phyloP scores from a whole-genome alignment of 1,140 invertebrate species.

The Sipha flava region DNA sequence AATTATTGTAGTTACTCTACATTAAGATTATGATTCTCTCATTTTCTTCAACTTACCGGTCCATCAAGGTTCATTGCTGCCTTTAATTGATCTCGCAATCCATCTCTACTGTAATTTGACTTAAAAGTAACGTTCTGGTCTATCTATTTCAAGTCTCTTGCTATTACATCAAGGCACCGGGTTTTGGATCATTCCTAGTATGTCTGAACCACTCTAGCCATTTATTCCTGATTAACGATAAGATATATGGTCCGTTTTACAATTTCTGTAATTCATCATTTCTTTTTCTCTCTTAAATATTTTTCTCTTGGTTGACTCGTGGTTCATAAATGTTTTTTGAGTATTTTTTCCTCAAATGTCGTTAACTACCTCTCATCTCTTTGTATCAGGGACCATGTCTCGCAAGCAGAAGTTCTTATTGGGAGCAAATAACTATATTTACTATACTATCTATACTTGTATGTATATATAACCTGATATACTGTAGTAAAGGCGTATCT shows the following conservation, averaged over 20 bases:
- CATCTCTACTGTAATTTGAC: neutral
- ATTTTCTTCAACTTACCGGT: neutral
- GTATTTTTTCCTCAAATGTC: neutral
- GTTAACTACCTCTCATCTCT: neutral
- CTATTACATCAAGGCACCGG: neutral
- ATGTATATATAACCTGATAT: too few species aligned
- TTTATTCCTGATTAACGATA: neutral
- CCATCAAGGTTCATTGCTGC: neutral
- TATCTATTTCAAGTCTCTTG: neutral
- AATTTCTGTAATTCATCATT: too few species aligned
- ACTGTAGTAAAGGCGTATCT: neutral
- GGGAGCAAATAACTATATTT: neutral
- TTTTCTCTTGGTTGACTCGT: neutral
- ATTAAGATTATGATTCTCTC: too few species aligned
- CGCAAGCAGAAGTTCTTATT: neutral
- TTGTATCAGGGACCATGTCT: neutral
- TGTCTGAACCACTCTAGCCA: neutral
- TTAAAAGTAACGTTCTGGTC: neutral
- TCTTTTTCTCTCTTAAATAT: neutral
- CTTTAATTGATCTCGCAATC: neutral
- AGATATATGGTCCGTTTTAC: neutral
- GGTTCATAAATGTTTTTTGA: neutral
- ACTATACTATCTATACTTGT: too few species aligned
- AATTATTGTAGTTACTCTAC: too few species aligned
- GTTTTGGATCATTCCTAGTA: neutral